Percentiles rank a stretch among this genome's conserved stretches.
Conservation (phyloP, 2,797 vertebrate species). For the Melanotaenia parkinsoni region DNA sequence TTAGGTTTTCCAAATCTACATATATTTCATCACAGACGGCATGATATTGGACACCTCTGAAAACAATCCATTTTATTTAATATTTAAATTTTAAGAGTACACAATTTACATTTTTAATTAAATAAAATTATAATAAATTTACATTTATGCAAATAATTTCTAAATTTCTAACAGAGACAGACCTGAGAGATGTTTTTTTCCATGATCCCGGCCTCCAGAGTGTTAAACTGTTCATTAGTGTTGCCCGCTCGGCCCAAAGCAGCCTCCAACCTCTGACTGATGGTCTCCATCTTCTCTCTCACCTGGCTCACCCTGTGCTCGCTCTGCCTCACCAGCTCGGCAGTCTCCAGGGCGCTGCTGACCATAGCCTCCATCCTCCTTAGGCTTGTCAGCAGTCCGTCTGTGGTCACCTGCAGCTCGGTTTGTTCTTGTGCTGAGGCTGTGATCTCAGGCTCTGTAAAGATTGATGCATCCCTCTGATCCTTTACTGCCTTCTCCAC, state of each 20-base stretch:
- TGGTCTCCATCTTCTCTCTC: constrained; percentile 66
- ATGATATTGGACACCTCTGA: background rate
- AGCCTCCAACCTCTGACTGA: constrained; percentile 71
- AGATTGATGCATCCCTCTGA: constrained; percentile 69
- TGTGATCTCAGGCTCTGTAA: constrained; percentile 48
- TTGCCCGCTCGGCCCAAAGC: constrained; percentile 59
- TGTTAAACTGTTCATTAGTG: constrained; percentile 58
- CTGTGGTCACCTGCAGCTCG: constrained; percentile 39
- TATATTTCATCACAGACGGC: background rate
- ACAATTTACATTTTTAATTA: background rate
- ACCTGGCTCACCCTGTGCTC: constrained; percentile 68
- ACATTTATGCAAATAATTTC: background rate
- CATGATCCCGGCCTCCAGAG: constrained; percentile 51
- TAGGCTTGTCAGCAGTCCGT: constrained; percentile 65
- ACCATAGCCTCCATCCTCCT: constrained; percentile 72
- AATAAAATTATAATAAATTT: background rate
- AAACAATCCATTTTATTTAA: background rate
- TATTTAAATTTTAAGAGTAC: background rate
- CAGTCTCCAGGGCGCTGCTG: constrained; percentile 58
- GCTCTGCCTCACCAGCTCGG: constrained; percentile 65
- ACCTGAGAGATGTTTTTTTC: constrained; percentile 51
- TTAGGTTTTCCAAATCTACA: background rate
- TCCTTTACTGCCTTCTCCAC: constrained; percentile 42
- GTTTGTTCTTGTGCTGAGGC: constrained; percentile 36
- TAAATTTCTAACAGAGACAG: constrained; percentile 11